Percentiles rank a stretch among this genome's conserved stretches.
Conservation (phyloP, 2,888 invertebrate genomes). For the Sinodicranocentrus sp. region DNA sequence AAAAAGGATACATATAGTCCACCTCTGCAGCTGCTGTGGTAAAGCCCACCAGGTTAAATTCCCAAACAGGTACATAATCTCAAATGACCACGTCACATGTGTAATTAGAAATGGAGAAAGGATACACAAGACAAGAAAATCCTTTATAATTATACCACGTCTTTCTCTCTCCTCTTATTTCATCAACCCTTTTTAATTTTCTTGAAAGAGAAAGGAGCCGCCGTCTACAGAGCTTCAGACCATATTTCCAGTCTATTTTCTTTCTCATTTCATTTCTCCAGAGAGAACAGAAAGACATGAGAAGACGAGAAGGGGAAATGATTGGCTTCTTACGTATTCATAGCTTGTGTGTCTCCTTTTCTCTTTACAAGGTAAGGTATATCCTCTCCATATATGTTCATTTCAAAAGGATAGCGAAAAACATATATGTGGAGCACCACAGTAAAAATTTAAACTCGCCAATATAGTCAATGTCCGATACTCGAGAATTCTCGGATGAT, state of each 20-base stretch:
- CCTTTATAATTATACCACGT: too few species aligned
- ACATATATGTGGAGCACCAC: conserved; percentile 40
- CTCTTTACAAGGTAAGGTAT: conserved; percentile 11
- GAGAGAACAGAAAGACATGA: conserved; percentile 39
- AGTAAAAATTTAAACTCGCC: conserved; percentile 64
- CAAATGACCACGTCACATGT: not conserved
- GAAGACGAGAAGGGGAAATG: conserved; percentile 39
- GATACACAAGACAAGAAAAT: too few species aligned
- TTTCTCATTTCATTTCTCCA: conserved; percentile 50
- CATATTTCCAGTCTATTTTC: too few species aligned
- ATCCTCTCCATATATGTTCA: conserved; percentile 32
- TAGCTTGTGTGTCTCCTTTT: conserved; percentile 28
- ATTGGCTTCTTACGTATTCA: conserved; percentile 59
- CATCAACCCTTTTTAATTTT: conserved; percentile 10
- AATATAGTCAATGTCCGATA: conserved; percentile 69
- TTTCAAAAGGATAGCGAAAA: too few species aligned
- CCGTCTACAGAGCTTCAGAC: not conserved
- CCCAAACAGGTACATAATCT: too few species aligned
- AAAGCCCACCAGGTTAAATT: too few species aligned
- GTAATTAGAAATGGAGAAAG: not conserved
- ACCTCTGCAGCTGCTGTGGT: not conserved
- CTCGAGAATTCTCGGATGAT: conserved; percentile 70
- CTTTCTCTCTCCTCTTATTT: not conserved
- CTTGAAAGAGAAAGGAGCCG: not conserved
- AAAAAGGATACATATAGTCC: not conserved